Base-by-base conservation (phyloP, 2,888 invertebrate genomes). In the Automeris io region DNA sequence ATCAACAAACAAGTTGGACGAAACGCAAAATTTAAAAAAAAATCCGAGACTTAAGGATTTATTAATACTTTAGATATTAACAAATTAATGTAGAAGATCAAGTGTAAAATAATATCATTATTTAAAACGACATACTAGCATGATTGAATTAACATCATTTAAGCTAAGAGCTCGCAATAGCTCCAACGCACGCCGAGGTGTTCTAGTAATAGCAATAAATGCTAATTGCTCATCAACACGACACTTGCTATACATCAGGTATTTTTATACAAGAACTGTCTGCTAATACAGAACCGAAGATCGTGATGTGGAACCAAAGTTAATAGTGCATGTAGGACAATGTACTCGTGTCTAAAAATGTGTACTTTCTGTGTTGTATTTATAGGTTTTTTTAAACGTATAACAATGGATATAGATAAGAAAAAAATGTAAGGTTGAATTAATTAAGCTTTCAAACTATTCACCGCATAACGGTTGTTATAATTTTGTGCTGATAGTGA, bases 251-350 rank as follows among this genome's bases (percentile, higher is more conserved):
- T 37, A 33, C 33, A 33, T 33, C 25, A 35, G 25, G 7, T 16
- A 31, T 35, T 25, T 25, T 16, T 34, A 34, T 22, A 13, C 16
- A n/a, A 34, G 37, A 46, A 43, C 43, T 49, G 44, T 47, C 43
- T 51, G 39, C 42, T 31, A 39, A 37, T 32, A 42, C 42, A 45
- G 49, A 46, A 52, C 45, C 54, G 56, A 57, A 56, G 65, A 45
- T 52, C 54, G 54, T 63, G 51, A 60, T 57, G 72, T 73, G 70
- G 67, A 70, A 70, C 70, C 61, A 68, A 67, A 71, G 56, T 79
- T 70, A 82, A 75, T 81, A 75, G 77, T 72, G 81, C 82, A 66
- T 81, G 65, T 61, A 70, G 79, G 57, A 62, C 80, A 47, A 72
- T 81, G 79, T 73, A 71, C 78, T 69, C 68, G 50, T 41, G 47